Conservation (phyloP, 2,113 vertebrate species). For the Rhea americana region DNA sequence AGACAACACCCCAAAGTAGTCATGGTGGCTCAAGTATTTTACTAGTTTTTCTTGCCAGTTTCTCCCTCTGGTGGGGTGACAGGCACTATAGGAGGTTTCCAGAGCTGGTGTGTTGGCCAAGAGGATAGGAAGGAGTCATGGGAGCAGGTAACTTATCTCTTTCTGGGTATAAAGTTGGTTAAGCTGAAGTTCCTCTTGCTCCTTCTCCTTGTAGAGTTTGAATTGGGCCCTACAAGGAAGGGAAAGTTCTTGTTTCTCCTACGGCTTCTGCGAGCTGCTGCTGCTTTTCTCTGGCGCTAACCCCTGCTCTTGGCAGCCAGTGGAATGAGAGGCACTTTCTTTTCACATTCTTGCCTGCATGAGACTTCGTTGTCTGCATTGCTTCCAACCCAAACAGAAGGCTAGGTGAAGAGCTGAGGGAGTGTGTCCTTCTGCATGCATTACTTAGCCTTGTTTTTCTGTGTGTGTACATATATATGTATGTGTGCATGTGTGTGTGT, state of each 20-base stretch:
- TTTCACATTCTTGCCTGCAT: slow-evolving; percentile 38
- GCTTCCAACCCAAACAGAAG: slow-evolving; percentile 7
- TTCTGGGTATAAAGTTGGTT: slow-evolving; percentile 3
- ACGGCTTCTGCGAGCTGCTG: slow-evolving; percentile 31
- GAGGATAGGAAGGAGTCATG: background rate
- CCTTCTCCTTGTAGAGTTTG: background rate
- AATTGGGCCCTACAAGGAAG: background rate
- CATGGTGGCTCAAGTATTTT: background rate
- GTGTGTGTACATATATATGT: background rate
- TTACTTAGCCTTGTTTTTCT: slow-evolving; percentile 39
- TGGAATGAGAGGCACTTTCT: slow-evolving; percentile 29
- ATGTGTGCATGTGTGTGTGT: background rate
- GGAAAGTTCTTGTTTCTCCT: slow-evolving; percentile 19
- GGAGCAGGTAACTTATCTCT: background rate
- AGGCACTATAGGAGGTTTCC: background rate
- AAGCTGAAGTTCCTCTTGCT: slow-evolving; percentile 19
- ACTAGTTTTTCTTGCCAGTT: background rate
- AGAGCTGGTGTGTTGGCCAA: background rate
- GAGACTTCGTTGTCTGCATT: slow-evolving; percentile 25
- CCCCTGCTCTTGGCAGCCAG: slow-evolving; percentile 24
- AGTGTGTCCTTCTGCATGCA: slow-evolving; percentile 14
- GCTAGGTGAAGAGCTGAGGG: background rate
- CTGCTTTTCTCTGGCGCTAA: slow-evolving; percentile 44
- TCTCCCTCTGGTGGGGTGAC: background rate
- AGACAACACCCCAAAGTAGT: background rate